A percentile compares a stretch with the other conserved stretches of the same genome.
Conservation (phyloP, 2,888 invertebrate genomes). For the Cantharis lateralis region DNA sequence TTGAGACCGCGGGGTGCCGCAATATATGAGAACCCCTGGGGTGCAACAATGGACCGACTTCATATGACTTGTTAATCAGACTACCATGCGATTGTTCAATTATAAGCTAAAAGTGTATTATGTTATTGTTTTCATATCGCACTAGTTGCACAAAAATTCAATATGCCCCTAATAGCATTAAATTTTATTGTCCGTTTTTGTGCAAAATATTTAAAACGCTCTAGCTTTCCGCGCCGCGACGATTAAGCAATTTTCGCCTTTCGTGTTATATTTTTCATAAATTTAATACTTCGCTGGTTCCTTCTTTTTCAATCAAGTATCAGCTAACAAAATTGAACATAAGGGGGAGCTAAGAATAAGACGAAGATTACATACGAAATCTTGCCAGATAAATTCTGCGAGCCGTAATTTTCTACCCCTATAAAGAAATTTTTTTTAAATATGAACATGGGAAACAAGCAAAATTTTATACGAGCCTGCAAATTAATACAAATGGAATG, state of each 20-base stretch:
- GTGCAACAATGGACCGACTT: conserved; percentile 32
- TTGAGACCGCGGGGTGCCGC: conserved; percentile 38
- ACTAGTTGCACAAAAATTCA: conserved; percentile 1
- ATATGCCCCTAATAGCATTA: background rate
- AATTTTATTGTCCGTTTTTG: background rate
- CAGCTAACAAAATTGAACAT: background rate
- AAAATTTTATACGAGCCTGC: background rate
- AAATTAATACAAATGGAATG: background rate
- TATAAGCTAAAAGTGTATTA: conserved; percentile 20
- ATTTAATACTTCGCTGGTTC: background rate
- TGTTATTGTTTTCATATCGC: conserved; percentile 17
- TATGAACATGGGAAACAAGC: background rate
- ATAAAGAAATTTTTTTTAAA: background rate
- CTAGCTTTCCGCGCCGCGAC: background rate
- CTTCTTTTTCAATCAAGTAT: background rate
- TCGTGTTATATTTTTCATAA: background rate
- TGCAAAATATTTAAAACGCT: background rate
- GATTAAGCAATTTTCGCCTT: background rate
- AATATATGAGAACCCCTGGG: conserved; percentile 40
- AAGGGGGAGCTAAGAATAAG: background rate
- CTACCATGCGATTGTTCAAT: conserved; percentile 35
- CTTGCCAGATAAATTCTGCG: background rate
- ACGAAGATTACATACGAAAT: background rate
- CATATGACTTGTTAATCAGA: conserved; percentile 39
- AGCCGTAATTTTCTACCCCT: background rate